Conservation (phyloP, 2,797 vertebrate genomes). For the Uromys caudimaculatus region DNA sequence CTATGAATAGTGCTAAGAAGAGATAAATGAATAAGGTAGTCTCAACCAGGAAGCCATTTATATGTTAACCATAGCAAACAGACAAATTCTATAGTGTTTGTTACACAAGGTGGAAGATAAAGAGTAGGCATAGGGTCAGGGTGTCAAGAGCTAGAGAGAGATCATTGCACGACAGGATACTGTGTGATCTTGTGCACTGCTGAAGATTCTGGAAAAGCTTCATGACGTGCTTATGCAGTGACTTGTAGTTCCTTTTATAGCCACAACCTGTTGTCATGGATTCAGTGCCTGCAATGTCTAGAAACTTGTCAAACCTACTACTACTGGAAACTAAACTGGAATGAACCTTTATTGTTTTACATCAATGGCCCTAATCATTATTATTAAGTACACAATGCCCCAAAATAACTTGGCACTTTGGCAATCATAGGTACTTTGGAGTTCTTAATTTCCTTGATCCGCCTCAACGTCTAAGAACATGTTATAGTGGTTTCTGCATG, state of each 20-base stretch:
- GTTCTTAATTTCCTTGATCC: neutral
- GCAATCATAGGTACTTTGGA: neutral
- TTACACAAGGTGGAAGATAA: neutral
- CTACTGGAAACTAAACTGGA: neutral
- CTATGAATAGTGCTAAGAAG: neutral
- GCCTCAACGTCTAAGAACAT: neutral
- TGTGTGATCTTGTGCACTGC: neutral
- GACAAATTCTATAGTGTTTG: conserved; percentile 17
- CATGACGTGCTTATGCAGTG: neutral
- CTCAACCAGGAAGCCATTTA: neutral
- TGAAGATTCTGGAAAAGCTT: neutral
- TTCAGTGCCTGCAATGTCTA: neutral
- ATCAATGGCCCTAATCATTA: neutral
- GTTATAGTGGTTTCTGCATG: neutral
- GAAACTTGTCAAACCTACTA: neutral
- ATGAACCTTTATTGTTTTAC: neutral
- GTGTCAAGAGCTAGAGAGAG: neutral
- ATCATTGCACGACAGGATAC: neutral
- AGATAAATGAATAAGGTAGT: conserved; percentile 4
- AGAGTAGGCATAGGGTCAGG: neutral
- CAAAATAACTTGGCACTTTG: neutral
- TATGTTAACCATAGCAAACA: neutral
- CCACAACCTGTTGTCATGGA: neutral
- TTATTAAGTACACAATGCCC: neutral
- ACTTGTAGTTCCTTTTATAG: neutral